Base-by-base conservation (phyloP, 1,140 invertebrate species). In the Hyles euphorbiae region DNA sequence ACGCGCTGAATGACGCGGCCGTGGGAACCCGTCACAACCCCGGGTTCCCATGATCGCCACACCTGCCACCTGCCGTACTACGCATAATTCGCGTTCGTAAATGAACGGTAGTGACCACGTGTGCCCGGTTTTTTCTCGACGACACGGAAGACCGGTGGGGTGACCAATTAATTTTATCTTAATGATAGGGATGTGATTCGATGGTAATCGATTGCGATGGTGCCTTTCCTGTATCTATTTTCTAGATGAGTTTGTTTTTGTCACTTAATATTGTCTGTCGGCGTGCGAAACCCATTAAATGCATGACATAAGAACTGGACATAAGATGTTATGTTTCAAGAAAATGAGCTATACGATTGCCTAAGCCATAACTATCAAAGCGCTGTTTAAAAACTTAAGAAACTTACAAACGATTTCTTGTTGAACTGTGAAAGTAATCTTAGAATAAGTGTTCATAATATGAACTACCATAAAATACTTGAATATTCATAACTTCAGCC, bases 101-200 rank as follows among this genome's bases (percentile, higher is more conserved):
- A 84, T 84, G 82, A 88, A 88, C 85, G 85, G 85, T 88, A 87
- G 82, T 88, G 82, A 84, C 85, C 85, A 88, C 85, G 85, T 88
- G 85, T 83, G 74, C 70, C 63, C 67, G 70, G 68, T 80, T 85
- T 85, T 85, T 82, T 78, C 81, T 73, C 68, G 62, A 61, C 67
- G 74, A 87, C 81, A 82, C 83, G 82, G 85, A 88, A 87, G 81
- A 85, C 80, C 78, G 77, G 81, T 77, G 76, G 76, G 63, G 67
- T 34, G 45, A 65, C 72, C 77, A 83, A 86, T 86, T 81, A 82
- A 88, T 80, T 83, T 83, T 84, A 78, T 82, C 84, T 85, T 85
- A 83, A 83, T 81, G 74, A 80, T 78, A 69, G 60, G 54, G 60
- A 68, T 56, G 61, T 55, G 50, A 60, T 58, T 64, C 67, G 68